Conservation (phyloP, 2,888 invertebrate species). For the Aphodius sticticus region DNA sequence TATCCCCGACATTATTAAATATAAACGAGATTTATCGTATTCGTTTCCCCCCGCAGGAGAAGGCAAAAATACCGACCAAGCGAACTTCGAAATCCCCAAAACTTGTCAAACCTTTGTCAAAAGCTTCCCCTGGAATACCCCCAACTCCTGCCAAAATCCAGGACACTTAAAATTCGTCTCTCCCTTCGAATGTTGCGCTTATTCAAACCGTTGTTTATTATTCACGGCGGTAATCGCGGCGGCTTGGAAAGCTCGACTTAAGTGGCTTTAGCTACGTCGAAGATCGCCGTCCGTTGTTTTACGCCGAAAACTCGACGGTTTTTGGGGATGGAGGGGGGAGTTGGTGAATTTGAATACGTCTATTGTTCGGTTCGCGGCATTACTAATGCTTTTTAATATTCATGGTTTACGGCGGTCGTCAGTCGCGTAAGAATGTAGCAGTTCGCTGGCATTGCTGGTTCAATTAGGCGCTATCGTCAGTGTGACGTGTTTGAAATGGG, state of each 20-base stretch:
- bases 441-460: background rate
- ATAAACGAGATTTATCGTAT: conserved; percentile 23
- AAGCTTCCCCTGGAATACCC: background rate
- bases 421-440: background rate
- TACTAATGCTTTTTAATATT: conserved; percentile 4
- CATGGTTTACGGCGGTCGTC: background rate
- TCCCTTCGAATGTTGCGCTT: background rate
- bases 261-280: background rate
- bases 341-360: background rate
- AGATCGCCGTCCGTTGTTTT: background rate
- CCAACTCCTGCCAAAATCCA: background rate
- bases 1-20: conserved; percentile 22
- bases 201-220: conserved; percentile 4
- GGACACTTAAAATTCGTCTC: background rate
- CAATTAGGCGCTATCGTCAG: background rate
- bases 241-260: background rate
- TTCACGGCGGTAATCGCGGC: background rate
- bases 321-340: background rate
- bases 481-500: background rate
- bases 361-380: conserved; percentile 4
- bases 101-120: background rate
- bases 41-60: background rate
- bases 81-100: background rate
- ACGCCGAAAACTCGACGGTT: background rate
- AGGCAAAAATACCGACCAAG: background rate